Percentiles rank a stretch among this genome's conserved stretches.
These are phyloP conservation scores for Synergus laeviventris DNA, from an alignment of 2,888 invertebrate genomes.

Conservation along the genomic window DNA sequence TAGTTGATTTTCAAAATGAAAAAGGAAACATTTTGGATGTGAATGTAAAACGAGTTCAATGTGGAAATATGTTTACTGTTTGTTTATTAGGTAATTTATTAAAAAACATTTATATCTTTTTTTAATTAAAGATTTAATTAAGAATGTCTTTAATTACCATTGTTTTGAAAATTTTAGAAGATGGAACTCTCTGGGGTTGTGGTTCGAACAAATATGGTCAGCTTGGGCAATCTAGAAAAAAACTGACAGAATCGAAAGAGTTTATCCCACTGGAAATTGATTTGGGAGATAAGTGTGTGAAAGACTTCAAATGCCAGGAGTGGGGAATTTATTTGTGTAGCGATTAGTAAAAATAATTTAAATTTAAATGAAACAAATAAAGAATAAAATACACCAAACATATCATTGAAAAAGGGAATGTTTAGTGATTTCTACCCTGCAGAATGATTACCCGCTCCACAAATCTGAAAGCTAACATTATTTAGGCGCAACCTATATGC, in stretches of 20 bases:
- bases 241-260: conserved; percentile 51
- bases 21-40: conserved; percentile 62
- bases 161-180: conserved; percentile 75
- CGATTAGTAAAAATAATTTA: conserved; percentile 6
- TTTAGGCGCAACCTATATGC: background rate
- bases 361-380: background rate
- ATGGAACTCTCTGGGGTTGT: conserved; percentile 83
- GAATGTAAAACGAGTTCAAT: conserved; percentile 79
- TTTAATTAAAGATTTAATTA: background rate
- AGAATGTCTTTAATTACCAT: background rate
- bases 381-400: background rate
- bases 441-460: background rate
- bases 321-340: conserved; percentile 70
- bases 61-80: conserved; percentile 88
- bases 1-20: conserved; percentile 76
- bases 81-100: conserved; percentile 78
- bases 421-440: background rate
- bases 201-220: conserved; percentile 92
- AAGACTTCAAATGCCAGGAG: conserved; percentile 70
- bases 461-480: background rate
- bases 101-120: conserved; percentile 3
- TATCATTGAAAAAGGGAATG: background rate
- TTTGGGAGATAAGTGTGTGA: conserved; percentile 52
- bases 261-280: conserved; percentile 63
- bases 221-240: conserved; percentile 76